Evolutionary conservation across 2,113 vertebrate species (phyloP).

Genomic region (Chaetodon auriga): DNA sequence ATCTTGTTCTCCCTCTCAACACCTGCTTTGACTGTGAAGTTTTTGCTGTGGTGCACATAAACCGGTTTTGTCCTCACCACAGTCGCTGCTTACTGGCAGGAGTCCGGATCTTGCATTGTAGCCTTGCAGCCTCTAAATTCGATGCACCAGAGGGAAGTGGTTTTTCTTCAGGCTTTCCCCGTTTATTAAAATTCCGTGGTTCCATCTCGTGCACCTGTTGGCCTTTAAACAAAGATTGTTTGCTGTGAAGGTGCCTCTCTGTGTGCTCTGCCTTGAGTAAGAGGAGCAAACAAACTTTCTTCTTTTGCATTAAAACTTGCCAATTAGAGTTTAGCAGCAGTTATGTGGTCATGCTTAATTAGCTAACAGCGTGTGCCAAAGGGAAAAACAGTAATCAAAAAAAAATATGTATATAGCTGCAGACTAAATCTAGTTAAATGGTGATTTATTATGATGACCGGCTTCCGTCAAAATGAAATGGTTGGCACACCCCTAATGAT

Average conservation of each 20-base stretch:
- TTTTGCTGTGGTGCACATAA: background rate
- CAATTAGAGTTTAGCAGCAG: background rate
- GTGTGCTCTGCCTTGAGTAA: background rate
- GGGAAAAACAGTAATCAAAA: conserved; percentile 1
- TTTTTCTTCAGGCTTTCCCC: background rate
- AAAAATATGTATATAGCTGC: background rate
- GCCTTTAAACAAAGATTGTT: background rate
- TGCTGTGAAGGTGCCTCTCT: background rate
- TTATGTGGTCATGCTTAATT: background rate
- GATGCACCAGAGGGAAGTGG: background rate
- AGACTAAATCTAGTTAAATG: background rate
- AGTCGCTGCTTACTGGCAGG: background rate
- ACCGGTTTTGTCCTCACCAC: too few species aligned
- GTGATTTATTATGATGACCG: conserved; percentile 6
- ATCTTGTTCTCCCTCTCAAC: too few species aligned
- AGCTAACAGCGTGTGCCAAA: background rate
- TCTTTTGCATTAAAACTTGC: background rate
- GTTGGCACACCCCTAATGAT: background rate
- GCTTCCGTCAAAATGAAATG: background rate
- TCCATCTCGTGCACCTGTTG: background rate
- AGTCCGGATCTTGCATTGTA: background rate
- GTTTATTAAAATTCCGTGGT: background rate
- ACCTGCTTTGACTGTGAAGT: background rate
- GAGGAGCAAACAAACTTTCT: background rate
- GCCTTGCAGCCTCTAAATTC: background rate